A percentile compares a stretch with the other conserved stretches of the same genome.
These are phyloP conservation scores for Brachionus plicatilis DNA, from an alignment of 1,140 invertebrate species.

Conservation along the genomic window DNA sequence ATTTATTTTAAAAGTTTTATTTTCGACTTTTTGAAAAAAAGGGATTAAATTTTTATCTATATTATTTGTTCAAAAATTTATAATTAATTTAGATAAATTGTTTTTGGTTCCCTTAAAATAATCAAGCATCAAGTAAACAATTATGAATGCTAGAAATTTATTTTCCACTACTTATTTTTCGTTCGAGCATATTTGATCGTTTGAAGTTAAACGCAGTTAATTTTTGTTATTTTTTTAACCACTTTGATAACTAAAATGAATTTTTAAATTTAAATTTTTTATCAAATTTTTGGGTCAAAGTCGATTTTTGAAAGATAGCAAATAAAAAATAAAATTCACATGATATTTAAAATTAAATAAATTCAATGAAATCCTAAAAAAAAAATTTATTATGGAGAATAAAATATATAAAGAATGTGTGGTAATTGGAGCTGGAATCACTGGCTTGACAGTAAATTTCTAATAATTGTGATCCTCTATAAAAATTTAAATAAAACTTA, in stretches of 20 bases:
- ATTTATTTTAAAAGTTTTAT: too few species aligned
- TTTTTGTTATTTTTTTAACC: background rate
- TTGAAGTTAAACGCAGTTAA: too few species aligned
- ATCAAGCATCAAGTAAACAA: too few species aligned
- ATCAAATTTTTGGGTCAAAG: background rate
- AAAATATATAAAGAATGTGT: slow-evolving; percentile 45
- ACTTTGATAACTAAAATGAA: background rate
- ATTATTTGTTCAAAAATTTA: too few species aligned
- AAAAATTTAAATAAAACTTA: background rate
- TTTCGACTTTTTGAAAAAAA: too few species aligned
- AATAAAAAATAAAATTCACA: background rate
- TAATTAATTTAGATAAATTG: too few species aligned
- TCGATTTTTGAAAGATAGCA: background rate
- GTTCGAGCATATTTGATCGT: too few species aligned
- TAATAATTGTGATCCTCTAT: background rate
- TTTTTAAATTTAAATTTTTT: background rate
- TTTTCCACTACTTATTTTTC: too few species aligned
- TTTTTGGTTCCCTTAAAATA: too few species aligned
- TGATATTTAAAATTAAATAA: background rate
- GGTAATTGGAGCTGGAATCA: slow-evolving; percentile 52
- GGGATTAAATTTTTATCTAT: too few species aligned
- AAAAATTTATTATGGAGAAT: background rate
- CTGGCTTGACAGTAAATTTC: slow-evolving; percentile 47
- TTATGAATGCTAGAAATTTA: too few species aligned
- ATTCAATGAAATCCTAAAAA: background rate